Evolutionary conservation across 2,113 vertebrate genomes (phyloP), one percentile per base, ranked within the genome.

Genomic region (Aptenodytes patagonicus): DNA sequence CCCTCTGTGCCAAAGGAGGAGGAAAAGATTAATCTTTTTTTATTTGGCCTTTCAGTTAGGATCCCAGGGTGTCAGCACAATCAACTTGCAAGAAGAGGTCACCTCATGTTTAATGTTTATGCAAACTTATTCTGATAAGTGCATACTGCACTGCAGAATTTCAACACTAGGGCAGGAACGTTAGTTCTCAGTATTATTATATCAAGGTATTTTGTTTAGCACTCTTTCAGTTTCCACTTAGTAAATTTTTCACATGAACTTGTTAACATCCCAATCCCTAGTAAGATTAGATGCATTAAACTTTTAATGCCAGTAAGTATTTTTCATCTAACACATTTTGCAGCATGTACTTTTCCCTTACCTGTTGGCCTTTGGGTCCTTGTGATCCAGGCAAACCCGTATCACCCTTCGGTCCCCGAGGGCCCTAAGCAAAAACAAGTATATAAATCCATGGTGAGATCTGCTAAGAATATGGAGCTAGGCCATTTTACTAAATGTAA

Each of bases 351-450:
- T 57, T 49, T 65, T 21, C 40, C 32, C 22, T 95, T 96, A 98
- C 98, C 96, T 96, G 97, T 24, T 98, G 97, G 95, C 98, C 97
- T 97, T 88, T 97, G 7, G 97, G 97, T 91, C 99, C 99, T 58
- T 96, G 98, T 51, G 98, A 78, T 78, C 99, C 99, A 94, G 98
- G 98, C 24, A 98, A 86, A 6, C 99, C 99, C 14, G 58, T 77
- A 81, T 99, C 98, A 34, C 99, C 99, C 89, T 99, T 99, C 6
- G 98, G 99, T 97, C 99, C 99, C 72, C 32, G 98, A 6, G 98
- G 98, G 9, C 99, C 99, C 99, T 99, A 83, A 42, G 90, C 16
- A 76, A 85, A 95, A 93, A 10, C 24, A 88, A 66, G 9, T 11
- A 10, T 22, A 42, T 40, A 71, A 86, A 85, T 64, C 28, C 38